These are phyloP conservation scores for Drosophila gaucha DNA, from an alignment of 2,888 invertebrate species.

Conservation along the genomic window DNA sequence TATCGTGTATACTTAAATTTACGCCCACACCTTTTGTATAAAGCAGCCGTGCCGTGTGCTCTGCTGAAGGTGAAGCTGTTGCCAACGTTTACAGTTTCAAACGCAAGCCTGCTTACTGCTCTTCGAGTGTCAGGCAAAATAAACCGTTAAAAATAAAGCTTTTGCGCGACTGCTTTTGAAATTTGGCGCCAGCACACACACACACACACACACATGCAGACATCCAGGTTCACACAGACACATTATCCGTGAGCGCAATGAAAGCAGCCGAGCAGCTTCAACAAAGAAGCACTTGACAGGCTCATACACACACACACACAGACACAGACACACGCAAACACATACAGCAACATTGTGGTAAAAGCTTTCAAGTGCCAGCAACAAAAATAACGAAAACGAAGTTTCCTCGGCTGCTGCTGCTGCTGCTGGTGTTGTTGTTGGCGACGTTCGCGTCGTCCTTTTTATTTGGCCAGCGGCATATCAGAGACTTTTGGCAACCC, in stretches of 20 bases:
- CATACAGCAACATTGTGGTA: slow-evolving; percentile 63
- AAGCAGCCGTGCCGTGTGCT: slow-evolving; percentile 28
- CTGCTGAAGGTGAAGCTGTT: slow-evolving; percentile 46
- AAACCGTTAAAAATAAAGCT: slow-evolving; percentile 74
- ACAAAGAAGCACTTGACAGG: slow-evolving; percentile 75
- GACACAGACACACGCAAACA: slow-evolving; percentile 7
- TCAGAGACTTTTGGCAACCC: slow-evolving; percentile 61
- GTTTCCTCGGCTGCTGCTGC: slow-evolving; percentile 43
- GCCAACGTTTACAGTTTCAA: slow-evolving; percentile 70
- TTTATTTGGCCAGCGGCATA: slow-evolving; percentile 49
- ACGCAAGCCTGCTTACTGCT: slow-evolving; percentile 33
- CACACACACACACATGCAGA: slow-evolving; percentile 27
- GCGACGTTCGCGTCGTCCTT: slow-evolving; percentile 41
- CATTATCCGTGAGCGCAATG: slow-evolving; percentile 46
- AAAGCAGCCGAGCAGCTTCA: slow-evolving; percentile 46
- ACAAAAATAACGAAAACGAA: slow-evolving; percentile 56
- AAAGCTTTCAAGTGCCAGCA: slow-evolving; percentile 78
- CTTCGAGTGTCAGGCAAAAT: slow-evolving; percentile 63
- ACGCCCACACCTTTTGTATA: slow-evolving; percentile 4
- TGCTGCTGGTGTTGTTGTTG: slow-evolving; percentile 21
- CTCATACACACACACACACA: slow-evolving; percentile 33
- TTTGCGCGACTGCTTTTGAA: slow-evolving; percentile 73
- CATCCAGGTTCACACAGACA: slow-evolving; percentile 8
- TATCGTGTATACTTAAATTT: slow-evolving; percentile 9
- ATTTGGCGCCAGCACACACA: slow-evolving; percentile 74